These are phyloP conservation scores for Drosophila meridiana DNA, from an alignment of 2,888 invertebrate genomes.

Conservation along the genomic window DNA sequence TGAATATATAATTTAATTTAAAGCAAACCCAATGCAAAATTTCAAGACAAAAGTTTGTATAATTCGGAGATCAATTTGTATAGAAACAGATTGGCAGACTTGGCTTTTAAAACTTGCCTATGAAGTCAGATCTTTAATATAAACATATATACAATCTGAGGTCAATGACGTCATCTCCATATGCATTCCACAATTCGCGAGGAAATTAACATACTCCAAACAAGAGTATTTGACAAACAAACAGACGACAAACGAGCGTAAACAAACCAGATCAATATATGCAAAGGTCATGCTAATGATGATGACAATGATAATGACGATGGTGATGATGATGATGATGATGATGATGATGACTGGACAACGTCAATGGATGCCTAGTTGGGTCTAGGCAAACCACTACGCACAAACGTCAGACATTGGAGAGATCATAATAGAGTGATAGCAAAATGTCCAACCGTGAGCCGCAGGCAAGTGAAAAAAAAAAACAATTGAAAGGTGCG, in stretches of 20 bases:
- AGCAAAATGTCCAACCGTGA: neutral
- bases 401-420: constrained; percentile 42
- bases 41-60: neutral
- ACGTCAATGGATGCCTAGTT: constrained; percentile 70
- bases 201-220: constrained; percentile 4
- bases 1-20: neutral
- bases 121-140: neutral
- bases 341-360: constrained; percentile 57
- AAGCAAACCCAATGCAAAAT: neutral
- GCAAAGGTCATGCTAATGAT: constrained; percentile 63
- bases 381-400: constrained; percentile 82
- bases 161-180: constrained; percentile 14
- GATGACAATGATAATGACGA: constrained; percentile 38
- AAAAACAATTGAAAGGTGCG: constrained; percentile 73
- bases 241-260: constrained; percentile 17
- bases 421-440: constrained; percentile 16
- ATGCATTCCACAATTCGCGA: constrained; percentile 9
- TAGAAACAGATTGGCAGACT: neutral
- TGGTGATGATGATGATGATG: constrained; percentile 35
- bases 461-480: constrained; percentile 39
- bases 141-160: constrained; percentile 1
- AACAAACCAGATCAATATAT: constrained; percentile 68
- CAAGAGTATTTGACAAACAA: constrained; percentile 11
- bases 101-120: neutral
- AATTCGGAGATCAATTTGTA: neutral